Conservation (phyloP, 2,113 vertebrate species). For the Toxotes jaculatrix region DNA sequence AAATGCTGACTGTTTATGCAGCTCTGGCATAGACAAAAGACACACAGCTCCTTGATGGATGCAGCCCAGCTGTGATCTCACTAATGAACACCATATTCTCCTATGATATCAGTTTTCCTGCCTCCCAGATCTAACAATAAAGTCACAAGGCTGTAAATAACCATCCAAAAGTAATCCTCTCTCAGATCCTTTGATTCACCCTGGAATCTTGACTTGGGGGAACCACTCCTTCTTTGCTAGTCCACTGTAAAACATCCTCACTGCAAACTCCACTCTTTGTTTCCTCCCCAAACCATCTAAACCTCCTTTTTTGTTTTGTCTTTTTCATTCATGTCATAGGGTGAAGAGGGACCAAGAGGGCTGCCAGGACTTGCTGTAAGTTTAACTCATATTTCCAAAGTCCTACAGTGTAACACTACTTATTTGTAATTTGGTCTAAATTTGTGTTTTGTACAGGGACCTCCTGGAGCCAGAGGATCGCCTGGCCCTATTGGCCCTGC, state of each 20-base stretch:
- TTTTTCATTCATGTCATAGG: conserved; percentile 64
- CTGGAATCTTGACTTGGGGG: not conserved
- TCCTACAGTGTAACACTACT: not conserved
- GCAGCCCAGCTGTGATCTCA: conserved; percentile 1
- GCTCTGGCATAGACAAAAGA: conserved; percentile 10
- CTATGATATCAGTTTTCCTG: conserved; percentile 23
- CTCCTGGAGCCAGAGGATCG: conserved; percentile 82
- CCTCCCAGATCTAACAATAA: conserved; percentile 5
- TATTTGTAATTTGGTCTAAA: conserved; percentile 17
- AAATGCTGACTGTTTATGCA: conserved; percentile 14
- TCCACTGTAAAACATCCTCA: not conserved
- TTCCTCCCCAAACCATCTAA: not conserved
- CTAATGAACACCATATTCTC: conserved; percentile 11
- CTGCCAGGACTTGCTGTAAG: conserved; percentile 79
- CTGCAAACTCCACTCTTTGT: not conserved
- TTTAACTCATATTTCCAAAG: conserved; percentile 24
- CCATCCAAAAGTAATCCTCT: not conserved
- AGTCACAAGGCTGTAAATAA: conserved; percentile 44
- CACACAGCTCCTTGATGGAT: not conserved
- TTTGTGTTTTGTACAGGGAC: conserved; percentile 81
- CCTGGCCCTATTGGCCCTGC: conserved; percentile 85
- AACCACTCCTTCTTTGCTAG: not conserved
- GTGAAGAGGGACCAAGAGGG: conserved; percentile 80
- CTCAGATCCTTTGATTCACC: conserved; percentile 4
- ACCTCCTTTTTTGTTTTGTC: not conserved